These are phyloP conservation scores for Batillaria attramentaria DNA, from an alignment of 1,140 invertebrate species.

Conservation along the genomic window DNA sequence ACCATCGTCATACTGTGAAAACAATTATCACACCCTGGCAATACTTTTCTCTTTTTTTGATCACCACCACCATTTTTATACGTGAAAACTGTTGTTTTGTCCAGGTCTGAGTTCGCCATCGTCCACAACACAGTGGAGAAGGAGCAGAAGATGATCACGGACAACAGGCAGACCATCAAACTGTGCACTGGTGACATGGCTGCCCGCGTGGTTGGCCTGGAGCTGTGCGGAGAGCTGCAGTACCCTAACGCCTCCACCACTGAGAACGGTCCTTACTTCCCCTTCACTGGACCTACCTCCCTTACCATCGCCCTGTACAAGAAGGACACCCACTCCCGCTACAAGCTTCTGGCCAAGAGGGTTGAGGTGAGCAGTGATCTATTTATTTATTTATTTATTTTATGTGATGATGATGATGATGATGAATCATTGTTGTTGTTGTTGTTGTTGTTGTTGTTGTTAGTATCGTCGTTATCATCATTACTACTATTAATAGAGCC, in stretches of 20 bases:
- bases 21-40: too few relatives aligned
- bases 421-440: not conserved
- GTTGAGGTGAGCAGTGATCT: conserved; percentile 51
- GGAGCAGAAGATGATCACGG: conserved; percentile 46
- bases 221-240: conserved; percentile 85
- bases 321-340: conserved; percentile 77
- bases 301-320: conserved; percentile 86
- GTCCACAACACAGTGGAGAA: conserved; percentile 16
- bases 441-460: not conserved
- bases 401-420: not conserved
- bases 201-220: conserved; percentile 80
- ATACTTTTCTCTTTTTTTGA: not conserved
- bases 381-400: not conserved
- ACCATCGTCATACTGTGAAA: too few relatives aligned
- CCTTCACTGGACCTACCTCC: conserved; percentile 86
- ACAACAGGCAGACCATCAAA: conserved; percentile 78
- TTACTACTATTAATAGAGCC: too few relatives aligned
- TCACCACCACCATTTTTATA: too few relatives aligned
- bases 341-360: conserved; percentile 70
- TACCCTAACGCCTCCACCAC: conserved; percentile 79
- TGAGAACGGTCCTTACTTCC: conserved; percentile 78
- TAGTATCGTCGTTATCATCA: too few relatives aligned
- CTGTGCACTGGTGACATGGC: conserved; percentile 66
- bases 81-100: not conserved
- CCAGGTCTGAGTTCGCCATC: conserved; percentile 22